A percentile compares a stretch with the other conserved stretches of the same genome.
Evolutionary conservation across 2,797 vertebrate species (phyloP).

Genomic region (Halcyon badia): DNA sequence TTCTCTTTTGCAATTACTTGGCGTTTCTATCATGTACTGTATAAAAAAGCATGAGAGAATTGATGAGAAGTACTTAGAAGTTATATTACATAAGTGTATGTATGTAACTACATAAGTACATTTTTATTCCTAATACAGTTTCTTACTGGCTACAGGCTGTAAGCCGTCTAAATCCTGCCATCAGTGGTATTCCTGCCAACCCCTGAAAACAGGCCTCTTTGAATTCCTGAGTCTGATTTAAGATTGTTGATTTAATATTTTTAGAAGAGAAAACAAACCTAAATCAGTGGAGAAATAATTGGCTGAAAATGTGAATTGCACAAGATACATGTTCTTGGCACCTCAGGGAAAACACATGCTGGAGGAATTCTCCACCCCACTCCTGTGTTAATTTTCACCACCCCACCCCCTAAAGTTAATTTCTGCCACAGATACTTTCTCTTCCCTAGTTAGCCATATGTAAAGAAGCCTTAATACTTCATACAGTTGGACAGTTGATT

Average conservation of each 20-base stretch:
- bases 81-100: not conserved
- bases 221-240: constrained; percentile 46
- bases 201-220: constrained; percentile 34
- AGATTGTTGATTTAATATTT: constrained; percentile 56
- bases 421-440: not conserved
- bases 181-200: not conserved
- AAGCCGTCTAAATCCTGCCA: not conserved
- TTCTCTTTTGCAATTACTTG: not conserved
- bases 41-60: not conserved
- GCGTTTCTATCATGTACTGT: not conserved
- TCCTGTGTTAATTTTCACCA: not conserved
- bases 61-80: not conserved
- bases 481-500: not conserved
- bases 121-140: not conserved
- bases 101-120: not conserved
- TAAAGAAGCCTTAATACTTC: not conserved
- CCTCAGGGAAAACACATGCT: not conserved
- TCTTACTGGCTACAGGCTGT: not conserved
- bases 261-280: constrained; percentile 45
- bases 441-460: not conserved
- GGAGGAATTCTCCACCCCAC: not conserved
- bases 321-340: not conserved
- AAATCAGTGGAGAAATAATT: constrained; percentile 5
- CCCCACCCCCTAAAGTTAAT: rapidly evolving
- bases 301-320: constrained; percentile 5